phyloP scores from a whole-genome alignment of 2,888 invertebrate genomes.

The Ceraclea dissimilis region DNA sequence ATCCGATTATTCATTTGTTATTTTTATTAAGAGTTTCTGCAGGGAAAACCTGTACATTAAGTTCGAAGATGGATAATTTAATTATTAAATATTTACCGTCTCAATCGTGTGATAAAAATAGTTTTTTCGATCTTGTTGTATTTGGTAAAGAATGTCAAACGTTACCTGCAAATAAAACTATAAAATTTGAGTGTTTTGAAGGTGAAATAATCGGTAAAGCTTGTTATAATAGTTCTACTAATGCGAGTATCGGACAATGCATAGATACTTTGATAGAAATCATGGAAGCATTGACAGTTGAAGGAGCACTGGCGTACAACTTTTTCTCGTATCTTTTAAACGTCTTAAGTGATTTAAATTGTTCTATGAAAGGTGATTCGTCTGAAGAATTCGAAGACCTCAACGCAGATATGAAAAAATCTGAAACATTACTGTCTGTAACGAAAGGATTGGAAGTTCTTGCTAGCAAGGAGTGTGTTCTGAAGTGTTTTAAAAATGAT shows the following conservation, averaged over 20 bases:
- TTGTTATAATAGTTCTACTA: too few relatives aligned
- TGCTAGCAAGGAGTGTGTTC: constrained; percentile 40
- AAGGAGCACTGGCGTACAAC: too few relatives aligned
- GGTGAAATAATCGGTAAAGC: not conserved
- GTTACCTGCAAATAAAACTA: constrained; percentile 25
- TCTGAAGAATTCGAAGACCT: too few relatives aligned
- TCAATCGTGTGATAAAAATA: constrained; percentile 27
- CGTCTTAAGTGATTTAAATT: too few relatives aligned
- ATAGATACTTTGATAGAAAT: not conserved
- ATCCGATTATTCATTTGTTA: constrained; percentile 38
- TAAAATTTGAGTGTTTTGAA: constrained; percentile 30
- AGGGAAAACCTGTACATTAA: constrained; percentile 34
- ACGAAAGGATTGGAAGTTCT: constrained; percentile 47
- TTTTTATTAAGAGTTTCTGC: constrained; percentile 39
- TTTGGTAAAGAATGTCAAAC: constrained; percentile 25
- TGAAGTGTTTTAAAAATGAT: constrained; percentile 38
- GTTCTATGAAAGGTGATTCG: too few relatives aligned
- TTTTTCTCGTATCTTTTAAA: too few relatives aligned
- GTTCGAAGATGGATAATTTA: constrained; percentile 36
- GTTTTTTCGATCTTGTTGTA: constrained; percentile 26
- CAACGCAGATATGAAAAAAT: too few relatives aligned
- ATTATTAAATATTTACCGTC: constrained; percentile 31
- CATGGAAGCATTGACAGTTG: not conserved
- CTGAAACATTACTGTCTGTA: constrained; percentile 25
- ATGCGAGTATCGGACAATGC: constrained; percentile 26